phyloP scores from a whole-genome alignment of 2,113 vertebrate species.

The Saguinus imperator region DNA sequence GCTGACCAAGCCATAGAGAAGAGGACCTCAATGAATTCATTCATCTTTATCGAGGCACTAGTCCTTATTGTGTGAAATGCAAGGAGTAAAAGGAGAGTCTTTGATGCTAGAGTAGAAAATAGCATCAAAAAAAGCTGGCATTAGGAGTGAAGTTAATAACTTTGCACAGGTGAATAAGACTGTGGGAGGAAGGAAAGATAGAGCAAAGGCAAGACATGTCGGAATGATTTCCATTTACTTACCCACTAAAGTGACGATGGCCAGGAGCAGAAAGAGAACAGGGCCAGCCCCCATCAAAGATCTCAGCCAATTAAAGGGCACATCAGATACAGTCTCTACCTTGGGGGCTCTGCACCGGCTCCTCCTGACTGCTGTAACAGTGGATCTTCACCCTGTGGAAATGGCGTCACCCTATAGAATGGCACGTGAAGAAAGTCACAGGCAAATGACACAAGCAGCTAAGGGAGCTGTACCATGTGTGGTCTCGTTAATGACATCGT shows the following conservation, averaged over 20 bases:
- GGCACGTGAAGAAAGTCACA: background rate
- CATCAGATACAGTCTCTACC: background rate
- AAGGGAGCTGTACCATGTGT: too few species aligned
- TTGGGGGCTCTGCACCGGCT: background rate
- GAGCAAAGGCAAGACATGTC: fast-evolving
- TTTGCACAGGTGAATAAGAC: too few species aligned
- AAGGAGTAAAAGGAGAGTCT: background rate
- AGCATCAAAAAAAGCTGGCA: background rate
- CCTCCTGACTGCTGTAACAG: background rate
- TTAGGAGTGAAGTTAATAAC: background rate
- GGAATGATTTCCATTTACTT: background rate
- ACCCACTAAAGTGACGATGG: background rate
- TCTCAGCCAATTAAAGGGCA: background rate
- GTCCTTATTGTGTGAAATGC: background rate
- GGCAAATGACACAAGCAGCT: background rate
- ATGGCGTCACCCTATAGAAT: background rate
- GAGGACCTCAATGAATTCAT: background rate
- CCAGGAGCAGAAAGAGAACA: background rate
- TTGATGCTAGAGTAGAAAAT: background rate
- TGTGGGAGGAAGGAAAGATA: fast-evolving
- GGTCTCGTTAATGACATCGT: background rate
- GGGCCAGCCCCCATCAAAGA: background rate
- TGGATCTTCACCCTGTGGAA: too few species aligned
- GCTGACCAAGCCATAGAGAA: background rate
- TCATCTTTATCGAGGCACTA: background rate